Evolutionary conservation across 2,888 invertebrate species (phyloP).

Genomic region (Empis livida): DNA sequence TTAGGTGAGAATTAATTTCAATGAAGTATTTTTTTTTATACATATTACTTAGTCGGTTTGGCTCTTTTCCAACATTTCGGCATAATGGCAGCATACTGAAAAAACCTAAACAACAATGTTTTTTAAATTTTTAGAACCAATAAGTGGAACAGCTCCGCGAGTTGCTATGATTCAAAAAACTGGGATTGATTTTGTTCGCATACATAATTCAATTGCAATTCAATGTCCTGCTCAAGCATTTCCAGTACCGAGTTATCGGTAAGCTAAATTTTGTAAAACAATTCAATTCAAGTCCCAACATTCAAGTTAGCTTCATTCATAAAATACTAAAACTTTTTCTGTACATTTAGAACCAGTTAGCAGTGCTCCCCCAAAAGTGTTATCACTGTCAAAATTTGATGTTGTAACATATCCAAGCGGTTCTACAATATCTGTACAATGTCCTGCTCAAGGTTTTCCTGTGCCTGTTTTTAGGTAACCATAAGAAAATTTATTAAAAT

Average conservation of each 20-base stretch:
- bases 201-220: conserved; percentile 34
- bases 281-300: conserved; percentile 1
- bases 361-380: conserved; percentile 54
- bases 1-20: conserved; percentile 51
- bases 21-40: too few species aligned
- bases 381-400: conserved; percentile 37
- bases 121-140: conserved; percentile 48
- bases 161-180: conserved; percentile 40
- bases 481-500: too few species aligned
- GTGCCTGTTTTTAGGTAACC: conserved; percentile 41
- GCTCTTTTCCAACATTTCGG: not conserved
- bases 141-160: conserved; percentile 55
- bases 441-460: conserved; percentile 44
- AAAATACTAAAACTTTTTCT: not conserved
- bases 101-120: too few species aligned
- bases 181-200: conserved; percentile 21
- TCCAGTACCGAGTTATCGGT: conserved; percentile 49
- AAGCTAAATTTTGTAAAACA: conserved; percentile 15
- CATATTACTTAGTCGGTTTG: not conserved
- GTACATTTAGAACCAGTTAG: conserved; percentile 49
- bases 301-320: not conserved
- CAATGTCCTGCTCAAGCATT: conserved; percentile 50
- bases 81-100: not conserved
- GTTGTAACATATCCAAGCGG: conserved; percentile 22
- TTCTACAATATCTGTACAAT: conserved; percentile 24